These are phyloP conservation scores for Colinus virginianus DNA, from an alignment of 2,113 vertebrate genomes.

Conservation along the genomic window DNA sequence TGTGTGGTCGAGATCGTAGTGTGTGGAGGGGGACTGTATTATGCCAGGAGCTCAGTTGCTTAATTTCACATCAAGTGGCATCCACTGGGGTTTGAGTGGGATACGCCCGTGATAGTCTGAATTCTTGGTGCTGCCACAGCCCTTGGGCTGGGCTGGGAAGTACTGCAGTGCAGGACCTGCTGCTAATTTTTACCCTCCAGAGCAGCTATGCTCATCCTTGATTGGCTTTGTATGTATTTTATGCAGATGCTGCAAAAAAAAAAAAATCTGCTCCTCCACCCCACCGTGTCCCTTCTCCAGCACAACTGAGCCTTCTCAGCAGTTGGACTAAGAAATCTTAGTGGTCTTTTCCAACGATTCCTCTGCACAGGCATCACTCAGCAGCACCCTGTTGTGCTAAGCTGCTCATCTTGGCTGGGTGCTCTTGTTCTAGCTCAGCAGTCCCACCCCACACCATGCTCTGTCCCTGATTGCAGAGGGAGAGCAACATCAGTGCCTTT, in stretches of 20 bases:
- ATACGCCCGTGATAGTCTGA: background rate
- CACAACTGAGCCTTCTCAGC: background rate
- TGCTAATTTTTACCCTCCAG: background rate
- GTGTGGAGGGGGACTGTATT: background rate
- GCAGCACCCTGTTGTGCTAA: background rate
- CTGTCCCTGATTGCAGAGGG: background rate
- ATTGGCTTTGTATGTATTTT: background rate
- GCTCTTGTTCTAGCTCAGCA: background rate
- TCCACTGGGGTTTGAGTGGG: background rate
- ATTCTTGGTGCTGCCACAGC: background rate
- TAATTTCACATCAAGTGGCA: constrained; percentile 8
- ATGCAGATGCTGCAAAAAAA: background rate
- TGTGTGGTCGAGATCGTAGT: constrained; percentile 38
- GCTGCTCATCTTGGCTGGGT: rapidly evolving
- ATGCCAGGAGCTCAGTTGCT: background rate
- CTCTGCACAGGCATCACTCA: background rate
- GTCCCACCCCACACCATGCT: background rate
- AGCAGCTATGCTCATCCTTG: background rate
- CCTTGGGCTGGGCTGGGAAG: background rate
- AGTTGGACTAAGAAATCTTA: too few relatives aligned
- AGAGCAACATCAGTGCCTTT: background rate
- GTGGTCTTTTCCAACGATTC: background rate
- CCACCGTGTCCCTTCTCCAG: background rate
- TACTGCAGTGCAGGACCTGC: background rate
- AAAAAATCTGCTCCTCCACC: background rate